These are phyloP conservation scores for Eonycteris spelaea DNA, from an alignment of 2,113 vertebrate species.

Conservation along the genomic window DNA sequence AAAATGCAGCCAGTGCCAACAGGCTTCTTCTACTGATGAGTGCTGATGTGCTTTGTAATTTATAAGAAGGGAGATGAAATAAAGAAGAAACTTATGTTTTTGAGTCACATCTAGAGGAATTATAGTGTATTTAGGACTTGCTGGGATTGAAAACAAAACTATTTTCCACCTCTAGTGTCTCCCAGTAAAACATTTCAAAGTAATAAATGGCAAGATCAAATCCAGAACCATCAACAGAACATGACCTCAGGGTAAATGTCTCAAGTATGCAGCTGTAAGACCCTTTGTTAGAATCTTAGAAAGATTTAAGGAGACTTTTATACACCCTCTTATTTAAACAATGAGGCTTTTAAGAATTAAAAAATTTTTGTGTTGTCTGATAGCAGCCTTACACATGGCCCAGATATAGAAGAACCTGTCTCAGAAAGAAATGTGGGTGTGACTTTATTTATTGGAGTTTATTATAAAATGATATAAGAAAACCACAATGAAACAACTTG, in stretches of 20 bases:
- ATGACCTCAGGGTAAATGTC: not conserved
- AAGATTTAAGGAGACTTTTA: not conserved
- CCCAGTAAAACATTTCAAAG: not conserved
- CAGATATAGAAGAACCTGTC: not conserved
- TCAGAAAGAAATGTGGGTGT: not conserved
- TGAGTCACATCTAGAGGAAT: not conserved
- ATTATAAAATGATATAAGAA: slow-evolving; percentile 14
- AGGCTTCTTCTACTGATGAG: not conserved
- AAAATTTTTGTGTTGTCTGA: not conserved
- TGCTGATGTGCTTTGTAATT: not conserved
- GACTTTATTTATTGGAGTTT: not conserved
- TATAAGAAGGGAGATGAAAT: not conserved
- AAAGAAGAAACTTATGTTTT: not conserved
- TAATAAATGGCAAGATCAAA: not conserved
- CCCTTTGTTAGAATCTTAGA: not conserved
- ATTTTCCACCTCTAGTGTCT: not conserved
- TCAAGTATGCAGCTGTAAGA: not conserved
- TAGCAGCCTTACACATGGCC: not conserved
- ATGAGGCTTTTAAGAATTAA: not conserved
- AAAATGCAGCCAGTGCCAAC: not conserved
- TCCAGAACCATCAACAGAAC: not conserved
- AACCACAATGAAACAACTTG: not conserved
- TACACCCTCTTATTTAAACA: not conserved
- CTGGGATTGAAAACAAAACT: not conserved
- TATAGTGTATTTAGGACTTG: not conserved